Conservation (phyloP, 2,113 vertebrate species). For the Oxyura jamaicensis region DNA sequence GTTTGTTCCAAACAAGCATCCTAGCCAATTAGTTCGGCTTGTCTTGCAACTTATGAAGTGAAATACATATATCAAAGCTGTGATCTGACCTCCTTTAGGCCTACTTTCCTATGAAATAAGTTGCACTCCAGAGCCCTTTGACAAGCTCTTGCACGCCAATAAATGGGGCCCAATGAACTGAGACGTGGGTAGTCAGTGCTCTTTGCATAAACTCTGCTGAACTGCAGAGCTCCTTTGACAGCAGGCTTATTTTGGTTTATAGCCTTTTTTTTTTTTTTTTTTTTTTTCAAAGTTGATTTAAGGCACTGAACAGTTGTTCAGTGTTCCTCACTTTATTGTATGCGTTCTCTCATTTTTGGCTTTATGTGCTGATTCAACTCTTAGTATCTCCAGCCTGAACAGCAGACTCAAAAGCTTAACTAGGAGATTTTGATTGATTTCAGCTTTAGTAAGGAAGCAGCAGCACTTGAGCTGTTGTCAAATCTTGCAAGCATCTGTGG, state of each 20-base stretch:
- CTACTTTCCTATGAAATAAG: not conserved
- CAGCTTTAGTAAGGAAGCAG: not conserved
- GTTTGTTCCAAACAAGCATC: not conserved
- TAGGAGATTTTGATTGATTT: not conserved
- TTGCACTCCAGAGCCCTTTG: not conserved
- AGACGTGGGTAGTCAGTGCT: not conserved
- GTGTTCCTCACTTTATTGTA: not conserved
- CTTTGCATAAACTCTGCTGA: not conserved
- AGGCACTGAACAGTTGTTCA: not conserved
- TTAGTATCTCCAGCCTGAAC: not conserved
- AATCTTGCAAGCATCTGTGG: not conserved
- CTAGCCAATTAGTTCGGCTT: not conserved
- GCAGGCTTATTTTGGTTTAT: not conserved
- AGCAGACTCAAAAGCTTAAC: not conserved
- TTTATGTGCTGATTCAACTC: not conserved
- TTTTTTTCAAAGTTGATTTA: not conserved
- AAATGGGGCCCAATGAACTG: not conserved
- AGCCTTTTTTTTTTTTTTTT: not conserved
- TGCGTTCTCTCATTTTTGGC: not conserved
- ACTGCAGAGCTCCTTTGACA: not conserved
- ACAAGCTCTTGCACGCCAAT: not conserved
- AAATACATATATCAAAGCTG: not conserved
- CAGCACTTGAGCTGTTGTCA: not conserved
- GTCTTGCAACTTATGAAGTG: not conserved
- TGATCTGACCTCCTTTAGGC: not conserved